Evolutionary conservation across 2,113 vertebrate genomes (phyloP), one percentile per base, ranked within the genome.

Genomic region (Pseudopodoces humilis): DNA sequence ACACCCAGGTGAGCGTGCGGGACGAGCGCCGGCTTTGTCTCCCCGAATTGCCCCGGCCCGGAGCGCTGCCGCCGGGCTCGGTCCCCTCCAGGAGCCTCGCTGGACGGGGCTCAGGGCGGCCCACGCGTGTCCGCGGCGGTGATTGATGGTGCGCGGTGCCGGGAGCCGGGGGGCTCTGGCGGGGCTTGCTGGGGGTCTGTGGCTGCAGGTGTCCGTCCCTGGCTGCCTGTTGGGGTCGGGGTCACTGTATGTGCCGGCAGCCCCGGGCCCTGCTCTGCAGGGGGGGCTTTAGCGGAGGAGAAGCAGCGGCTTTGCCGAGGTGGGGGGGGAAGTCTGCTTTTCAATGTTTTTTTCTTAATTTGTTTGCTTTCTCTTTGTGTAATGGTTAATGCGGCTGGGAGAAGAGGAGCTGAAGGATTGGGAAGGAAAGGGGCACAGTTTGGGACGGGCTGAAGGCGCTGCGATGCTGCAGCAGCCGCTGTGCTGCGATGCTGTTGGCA

Each of bases 1-100:
- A 97, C 83, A 94, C 39, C 50, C 96, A 95, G 96, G 96, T 96
- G 94, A 97, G 95, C 7, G 33, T 1, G 30, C 41, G 15, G 33
- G 20, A 21, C n/a, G 2, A 33, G 23, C 37, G 2, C 3, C 27
- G 60, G 50, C 59, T 52, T 55, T 15, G 62, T 79, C 6, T 24
- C 25, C 49, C 35, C n/a, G 20, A 1, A 3, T 3, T 5, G 2
- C 27, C 46, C 69, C 71, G 46, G 52, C 4, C 27, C 43, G 21
- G 16, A 1, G 72, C 17, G 62, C n/a, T 1, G 31, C 39, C 28
- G 30, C 41, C 9, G 35, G 23, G 67, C n/a, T 76, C 69, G 19
- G 43, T 47, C 1, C 33, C 11, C 39, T 31, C 19, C 71, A 1
- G 67, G 46, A 0, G 9, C 27, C 9, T 16, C 24, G 21, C 4